A percentile compares a stretch with the other conserved stretches of the same genome.
phyloP scores from a whole-genome alignment of 2,113 vertebrate species.

The Campylomormyrus numenius region DNA sequence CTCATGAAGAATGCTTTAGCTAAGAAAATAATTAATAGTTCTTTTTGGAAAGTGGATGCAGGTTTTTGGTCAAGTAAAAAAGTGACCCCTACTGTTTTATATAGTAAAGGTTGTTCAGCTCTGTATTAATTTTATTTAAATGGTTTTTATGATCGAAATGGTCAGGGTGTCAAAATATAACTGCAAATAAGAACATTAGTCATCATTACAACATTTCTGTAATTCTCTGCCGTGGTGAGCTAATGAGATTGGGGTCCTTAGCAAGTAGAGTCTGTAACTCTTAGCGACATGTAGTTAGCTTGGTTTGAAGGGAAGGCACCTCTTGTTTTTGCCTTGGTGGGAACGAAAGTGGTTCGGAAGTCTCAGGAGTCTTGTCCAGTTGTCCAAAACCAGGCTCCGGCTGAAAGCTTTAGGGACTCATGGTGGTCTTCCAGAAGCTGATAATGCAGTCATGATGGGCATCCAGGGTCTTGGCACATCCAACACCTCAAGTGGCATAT shows the following conservation, averaged over 20 bases:
- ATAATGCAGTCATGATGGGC: background rate
- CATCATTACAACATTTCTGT: background rate
- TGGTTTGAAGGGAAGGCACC: background rate
- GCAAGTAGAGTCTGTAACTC: background rate
- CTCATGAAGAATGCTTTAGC: background rate
- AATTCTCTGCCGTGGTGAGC: background rate
- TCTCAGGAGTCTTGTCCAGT: background rate
- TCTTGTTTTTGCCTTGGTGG: background rate
- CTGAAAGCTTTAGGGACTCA: background rate
- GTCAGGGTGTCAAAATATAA: background rate
- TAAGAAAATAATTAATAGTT: background rate
- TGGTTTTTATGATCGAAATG: background rate
- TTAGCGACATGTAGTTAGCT: background rate
- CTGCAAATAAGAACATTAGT: background rate
- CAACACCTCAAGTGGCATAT: background rate
- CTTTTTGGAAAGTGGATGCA: background rate
- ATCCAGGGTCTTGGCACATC: background rate
- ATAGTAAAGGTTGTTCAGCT: background rate
- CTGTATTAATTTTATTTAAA: background rate
- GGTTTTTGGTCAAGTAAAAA: background rate
- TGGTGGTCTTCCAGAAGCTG: background rate
- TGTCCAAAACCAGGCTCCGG: background rate
- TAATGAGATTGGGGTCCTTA: background rate
- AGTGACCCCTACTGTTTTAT: background rate
- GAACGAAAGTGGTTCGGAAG: background rate